Evolutionary conservation across 2,797 vertebrate species (phyloP), one percentile per base, ranked within the genome.

Genomic region (Gobio occitaniae): DNA sequence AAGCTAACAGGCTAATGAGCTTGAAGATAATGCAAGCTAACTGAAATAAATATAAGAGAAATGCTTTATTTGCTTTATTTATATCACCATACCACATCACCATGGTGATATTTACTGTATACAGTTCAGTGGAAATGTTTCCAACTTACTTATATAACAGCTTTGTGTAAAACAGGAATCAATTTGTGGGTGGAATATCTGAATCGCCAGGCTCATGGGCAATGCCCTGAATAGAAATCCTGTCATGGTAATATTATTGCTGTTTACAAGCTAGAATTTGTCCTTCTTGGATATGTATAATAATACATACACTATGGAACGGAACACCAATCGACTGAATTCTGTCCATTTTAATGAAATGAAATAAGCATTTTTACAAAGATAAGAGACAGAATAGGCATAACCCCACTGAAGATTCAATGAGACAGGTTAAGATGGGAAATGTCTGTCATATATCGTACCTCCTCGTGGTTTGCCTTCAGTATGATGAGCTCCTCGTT

Each of bases 381-480:
- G 12, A 15, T 47, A 54, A 25, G 19, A 9, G 21, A 16, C 36
- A 29, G 29, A 50, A 79, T 19, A 38, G 17, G 4, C 69, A 5
- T n/a, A 32, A 52, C 8, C 29, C 41, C 15, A 41, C 66, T 29
- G 16, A 41, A 59, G n/a, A 41, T 32, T 80, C 29, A 21, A 17
- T 4, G 3, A 80, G 41, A 12, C 25, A 66, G 19, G 69, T 71
- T 47, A 50, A 50, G 16, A 68, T 80, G 25, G 10, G n/a, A 78
- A 78, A 78, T 54, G 13, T 16, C 10, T 77, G 63, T 56, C n/a
- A 48, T 78, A 16, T 71, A 38, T 84, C n/a, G 2, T 88, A 96
- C 96, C 95, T 97, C 94, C 52, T 96, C 87, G 0, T 97, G 96
- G 86, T 93, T 96, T 91, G 50, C 95, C 93, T 95, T 95, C 83